Evolutionary conservation across 1,140 invertebrate species (phyloP).

Genomic region (Nebria ingens): DNA sequence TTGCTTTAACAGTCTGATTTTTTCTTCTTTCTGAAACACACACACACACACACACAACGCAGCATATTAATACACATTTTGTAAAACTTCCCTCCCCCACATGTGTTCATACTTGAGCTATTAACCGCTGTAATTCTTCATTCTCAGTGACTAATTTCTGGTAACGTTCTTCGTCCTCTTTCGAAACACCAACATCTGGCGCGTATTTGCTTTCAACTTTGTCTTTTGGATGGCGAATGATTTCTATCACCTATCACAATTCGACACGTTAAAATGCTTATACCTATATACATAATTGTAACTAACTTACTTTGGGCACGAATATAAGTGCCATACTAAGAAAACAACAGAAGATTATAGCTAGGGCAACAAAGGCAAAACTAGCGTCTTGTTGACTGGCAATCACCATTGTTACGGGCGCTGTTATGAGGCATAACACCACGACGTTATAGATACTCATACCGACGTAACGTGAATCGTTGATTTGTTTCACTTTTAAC

Average conservation of each 20-base stretch:
- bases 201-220: slow-evolving; percentile 76
- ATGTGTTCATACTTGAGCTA: slow-evolving; percentile 63
- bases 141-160: slow-evolving; percentile 91
- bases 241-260: slow-evolving; percentile 61
- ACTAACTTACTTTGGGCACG: slow-evolving; percentile 72
- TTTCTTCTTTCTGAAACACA: slow-evolving; percentile 72
- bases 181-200: slow-evolving; percentile 77
- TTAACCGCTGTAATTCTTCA: slow-evolving; percentile 89
- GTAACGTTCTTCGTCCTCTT: slow-evolving; percentile 91
- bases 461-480: slow-evolving; percentile 94
- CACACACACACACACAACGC: too few relatives aligned
- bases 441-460: slow-evolving; percentile 99
- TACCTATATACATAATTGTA: background rate
- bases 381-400: slow-evolving; percentile 93
- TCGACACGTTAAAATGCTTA: too few relatives aligned
- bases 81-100: background rate
- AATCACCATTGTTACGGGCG: slow-evolving; percentile 93
- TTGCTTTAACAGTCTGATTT: slow-evolving; percentile 67
- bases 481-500: slow-evolving; percentile 87
- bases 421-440: slow-evolving; percentile 92
- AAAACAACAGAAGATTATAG: slow-evolving; percentile 94
- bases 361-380: slow-evolving; percentile 90
- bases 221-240: slow-evolving; percentile 71
- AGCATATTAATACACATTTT: too few relatives aligned
- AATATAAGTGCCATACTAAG: slow-evolving; percentile 95